Conservation (phyloP, 2,797 vertebrate genomes). For the Euphonia xanthogaster region DNA sequence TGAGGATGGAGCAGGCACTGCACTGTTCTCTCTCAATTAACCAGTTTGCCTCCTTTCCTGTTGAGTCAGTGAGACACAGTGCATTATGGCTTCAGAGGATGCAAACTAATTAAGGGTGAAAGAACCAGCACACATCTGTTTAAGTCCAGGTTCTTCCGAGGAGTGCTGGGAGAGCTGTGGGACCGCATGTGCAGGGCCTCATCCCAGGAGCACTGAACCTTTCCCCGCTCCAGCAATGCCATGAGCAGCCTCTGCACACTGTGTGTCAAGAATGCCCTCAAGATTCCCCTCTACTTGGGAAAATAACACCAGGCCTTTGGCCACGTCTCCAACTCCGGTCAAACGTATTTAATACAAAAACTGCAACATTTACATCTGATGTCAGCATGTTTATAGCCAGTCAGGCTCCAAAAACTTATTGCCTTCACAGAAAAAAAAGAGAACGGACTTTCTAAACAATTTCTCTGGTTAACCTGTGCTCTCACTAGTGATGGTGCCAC, state of each 20-base stretch:
- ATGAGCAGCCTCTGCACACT: background rate
- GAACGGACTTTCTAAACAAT: background rate
- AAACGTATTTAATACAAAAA: background rate
- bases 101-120: background rate
- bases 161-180: background rate
- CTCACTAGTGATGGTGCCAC: background rate
- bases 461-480: background rate
- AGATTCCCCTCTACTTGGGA: background rate
- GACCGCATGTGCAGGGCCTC: background rate
- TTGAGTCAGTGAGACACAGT: background rate
- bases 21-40: background rate
- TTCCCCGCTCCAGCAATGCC: background rate
- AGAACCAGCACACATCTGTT: rapidly evolving
- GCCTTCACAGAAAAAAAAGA: background rate
- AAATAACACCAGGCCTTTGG: background rate
- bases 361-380: background rate
- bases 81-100: background rate
- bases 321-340: background rate
- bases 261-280: background rate
- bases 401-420: background rate
- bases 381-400: background rate
- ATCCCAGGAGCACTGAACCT: background rate
- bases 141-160: rapidly evolving
- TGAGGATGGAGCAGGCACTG: background rate
- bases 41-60: background rate